Evolutionary conservation across 2,797 vertebrate species (phyloP).

Genomic region (Dermochelys coriacea): DNA sequence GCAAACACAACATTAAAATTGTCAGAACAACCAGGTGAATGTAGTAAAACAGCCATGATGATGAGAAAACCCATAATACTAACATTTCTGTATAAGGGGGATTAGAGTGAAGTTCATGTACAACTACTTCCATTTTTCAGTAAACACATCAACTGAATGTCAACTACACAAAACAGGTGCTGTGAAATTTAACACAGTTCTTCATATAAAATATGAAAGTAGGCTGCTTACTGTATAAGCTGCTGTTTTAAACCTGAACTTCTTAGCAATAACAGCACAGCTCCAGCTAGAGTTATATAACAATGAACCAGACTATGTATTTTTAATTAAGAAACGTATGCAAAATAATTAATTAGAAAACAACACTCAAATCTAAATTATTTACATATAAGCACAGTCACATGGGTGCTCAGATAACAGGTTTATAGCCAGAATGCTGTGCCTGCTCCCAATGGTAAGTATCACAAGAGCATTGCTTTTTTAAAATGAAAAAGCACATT

Average conservation of each 20-base stretch:
- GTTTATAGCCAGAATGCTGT: too few relatives aligned
- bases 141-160: slow-evolving; percentile 12
- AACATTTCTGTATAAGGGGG: neutral
- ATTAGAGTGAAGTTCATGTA: neutral
- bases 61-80: neutral
- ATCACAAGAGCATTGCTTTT: neutral
- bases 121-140: neutral
- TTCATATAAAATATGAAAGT: neutral
- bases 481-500: neutral
- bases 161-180: neutral
- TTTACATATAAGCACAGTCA: neutral
- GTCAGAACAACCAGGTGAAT: neutral
- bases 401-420: neutral
- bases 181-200: neutral
- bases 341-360: neutral
- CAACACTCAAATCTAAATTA: neutral
- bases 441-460: neutral
- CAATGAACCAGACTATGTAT: neutral
- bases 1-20: neutral
- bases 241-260: neutral
- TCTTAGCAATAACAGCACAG: neutral
- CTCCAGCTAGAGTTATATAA: slow-evolving; percentile 1
- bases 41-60: neutral
- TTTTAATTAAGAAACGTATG: neutral
- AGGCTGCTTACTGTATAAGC: neutral